These are phyloP conservation scores for Siphlonurus alternatus DNA, from an alignment of 2,888 invertebrate species.

Conservation along the genomic window DNA sequence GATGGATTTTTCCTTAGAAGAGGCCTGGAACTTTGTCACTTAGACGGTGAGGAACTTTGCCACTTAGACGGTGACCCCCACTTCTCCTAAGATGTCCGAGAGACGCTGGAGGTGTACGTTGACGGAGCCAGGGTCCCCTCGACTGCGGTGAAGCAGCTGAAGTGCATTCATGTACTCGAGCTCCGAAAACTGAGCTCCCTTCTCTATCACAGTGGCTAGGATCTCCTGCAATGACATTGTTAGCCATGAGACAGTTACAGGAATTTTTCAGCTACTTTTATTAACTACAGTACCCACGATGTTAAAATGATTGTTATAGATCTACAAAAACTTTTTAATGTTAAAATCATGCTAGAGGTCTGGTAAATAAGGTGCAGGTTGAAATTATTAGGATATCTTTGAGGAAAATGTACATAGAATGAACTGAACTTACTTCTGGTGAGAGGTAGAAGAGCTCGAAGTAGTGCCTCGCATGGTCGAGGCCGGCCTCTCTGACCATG, in stretches of 20 bases:
- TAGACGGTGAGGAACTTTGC: no score
- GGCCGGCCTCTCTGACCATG: slow-evolving; percentile 58
- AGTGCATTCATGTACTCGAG: slow-evolving; percentile 76
- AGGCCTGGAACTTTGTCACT: no score
- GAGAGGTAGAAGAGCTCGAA: slow-evolving; percentile 69
- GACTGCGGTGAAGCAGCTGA: slow-evolving; percentile 50
- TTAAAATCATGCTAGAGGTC: no score
- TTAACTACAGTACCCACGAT: no score
- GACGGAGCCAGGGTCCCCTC: slow-evolving; percentile 16
- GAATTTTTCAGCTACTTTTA: no score
- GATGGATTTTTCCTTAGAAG: no score
- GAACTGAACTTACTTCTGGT: slow-evolving; percentile 66
- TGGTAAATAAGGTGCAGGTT: no score
- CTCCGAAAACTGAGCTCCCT: slow-evolving; percentile 74
- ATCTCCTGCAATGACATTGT: slow-evolving; percentile 46
- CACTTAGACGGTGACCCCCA: slow-evolving; percentile 56
- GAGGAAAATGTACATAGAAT: no score
- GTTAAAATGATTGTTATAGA: no score
- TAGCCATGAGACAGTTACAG: neutral
- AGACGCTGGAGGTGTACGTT: slow-evolving; percentile 55
- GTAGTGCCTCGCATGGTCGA: slow-evolving; percentile 80
- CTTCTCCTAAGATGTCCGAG: slow-evolving; percentile 68
- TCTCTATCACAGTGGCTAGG: slow-evolving; percentile 63
- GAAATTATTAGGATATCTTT: no score
- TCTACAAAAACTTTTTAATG: no score